Evolutionary conservation across 2,113 vertebrate genomes (phyloP).

Genomic region (Leuciscus idus): DNA sequence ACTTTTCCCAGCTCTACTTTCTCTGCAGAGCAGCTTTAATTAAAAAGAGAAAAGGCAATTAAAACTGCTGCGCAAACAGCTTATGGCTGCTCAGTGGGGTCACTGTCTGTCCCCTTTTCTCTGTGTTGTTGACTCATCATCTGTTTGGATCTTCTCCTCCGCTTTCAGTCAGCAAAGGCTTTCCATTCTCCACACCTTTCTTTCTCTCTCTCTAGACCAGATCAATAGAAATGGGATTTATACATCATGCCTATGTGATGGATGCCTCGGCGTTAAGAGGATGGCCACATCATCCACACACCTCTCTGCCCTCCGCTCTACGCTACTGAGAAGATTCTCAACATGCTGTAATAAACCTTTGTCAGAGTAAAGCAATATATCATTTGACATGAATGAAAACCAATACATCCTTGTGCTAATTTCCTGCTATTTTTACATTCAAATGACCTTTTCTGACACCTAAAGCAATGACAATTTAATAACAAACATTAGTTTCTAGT

Average conservation of each 20-base stretch:
- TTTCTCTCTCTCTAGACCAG: background rate
- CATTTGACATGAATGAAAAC: background rate
- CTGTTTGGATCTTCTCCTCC: constrained; percentile 11
- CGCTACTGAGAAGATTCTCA: background rate
- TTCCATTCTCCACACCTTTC: constrained; percentile 7
- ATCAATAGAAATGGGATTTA: constrained; percentile 51
- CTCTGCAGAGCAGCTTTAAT: constrained; percentile 42
- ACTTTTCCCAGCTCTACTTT: constrained; percentile 4
- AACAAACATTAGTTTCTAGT: no score
- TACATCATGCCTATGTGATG: constrained; percentile 40
- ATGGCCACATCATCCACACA: constrained; percentile 29
- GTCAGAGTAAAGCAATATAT: background rate
- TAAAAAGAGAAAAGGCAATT: constrained; percentile 44
- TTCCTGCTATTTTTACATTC: background rate
- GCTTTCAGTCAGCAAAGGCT: background rate
- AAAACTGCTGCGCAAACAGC: constrained; percentile 17
- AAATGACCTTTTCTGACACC: no score
- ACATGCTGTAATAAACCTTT: background rate
- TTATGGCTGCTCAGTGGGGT: constrained; percentile 24
- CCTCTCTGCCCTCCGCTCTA: background rate
- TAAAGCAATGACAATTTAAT: no score
- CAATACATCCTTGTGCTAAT: background rate
- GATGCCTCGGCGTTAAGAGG: constrained; percentile 24
- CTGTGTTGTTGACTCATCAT: constrained; percentile 8
- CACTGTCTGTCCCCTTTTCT: constrained; percentile 14